Evolutionary conservation across 2,888 invertebrate genomes (phyloP).

Genomic region (Oeneis ivallda): DNA sequence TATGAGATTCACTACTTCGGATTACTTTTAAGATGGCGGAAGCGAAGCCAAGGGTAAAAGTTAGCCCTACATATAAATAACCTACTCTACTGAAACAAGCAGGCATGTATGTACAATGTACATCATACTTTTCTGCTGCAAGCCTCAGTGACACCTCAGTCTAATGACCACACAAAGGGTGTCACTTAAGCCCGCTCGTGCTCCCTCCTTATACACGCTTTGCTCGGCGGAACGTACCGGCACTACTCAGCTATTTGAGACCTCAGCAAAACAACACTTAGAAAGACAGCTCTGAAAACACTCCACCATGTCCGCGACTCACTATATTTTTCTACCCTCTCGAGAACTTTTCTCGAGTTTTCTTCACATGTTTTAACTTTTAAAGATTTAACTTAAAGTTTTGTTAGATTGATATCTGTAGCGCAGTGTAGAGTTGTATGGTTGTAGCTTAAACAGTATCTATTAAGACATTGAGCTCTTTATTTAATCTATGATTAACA

Average conservation of each 20-base stretch:
- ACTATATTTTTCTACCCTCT: neutral
- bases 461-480: too few species aligned
- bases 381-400: too few species aligned
- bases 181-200: slow-evolving; percentile 34
- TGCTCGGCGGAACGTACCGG: slow-evolving; percentile 24
- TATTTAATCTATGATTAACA: too few species aligned
- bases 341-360: slow-evolving; percentile 1
- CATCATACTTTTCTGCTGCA: neutral
- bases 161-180: slow-evolving; percentile 53
- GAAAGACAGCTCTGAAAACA: slow-evolving; percentile 29
- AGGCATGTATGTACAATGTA: too few species aligned
- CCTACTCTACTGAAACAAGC: neutral
- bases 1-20: too few species aligned
- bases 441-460: too few species aligned
- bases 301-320: neutral
- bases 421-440: neutral
- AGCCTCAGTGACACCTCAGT: slow-evolving; percentile 40
- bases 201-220: slow-evolving; percentile 42
- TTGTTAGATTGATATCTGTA: too few species aligned
- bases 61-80: too few species aligned
- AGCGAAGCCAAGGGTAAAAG: too few species aligned
- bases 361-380: neutral
- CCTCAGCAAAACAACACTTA: slow-evolving; percentile 29
- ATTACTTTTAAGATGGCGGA: too few species aligned
- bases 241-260: slow-evolving; percentile 30